Evolutionary conservation across 2,888 invertebrate genomes (phyloP).

Genomic region (Suillia variegata): DNA sequence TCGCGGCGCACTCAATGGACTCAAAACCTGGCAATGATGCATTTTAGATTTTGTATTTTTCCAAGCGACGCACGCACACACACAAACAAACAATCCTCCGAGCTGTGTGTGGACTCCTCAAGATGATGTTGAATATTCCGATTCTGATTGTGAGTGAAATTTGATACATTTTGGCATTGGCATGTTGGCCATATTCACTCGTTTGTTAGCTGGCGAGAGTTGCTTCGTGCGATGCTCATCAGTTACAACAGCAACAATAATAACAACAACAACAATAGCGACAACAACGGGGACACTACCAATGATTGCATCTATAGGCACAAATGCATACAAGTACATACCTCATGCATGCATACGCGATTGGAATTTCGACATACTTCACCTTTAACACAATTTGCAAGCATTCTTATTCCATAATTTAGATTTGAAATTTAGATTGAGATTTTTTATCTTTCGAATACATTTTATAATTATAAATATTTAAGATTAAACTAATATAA

Average conservation of each 20-base stretch:
- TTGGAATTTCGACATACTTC: too few relatives aligned
- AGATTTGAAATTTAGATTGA: too few relatives aligned
- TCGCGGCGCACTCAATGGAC: neutral
- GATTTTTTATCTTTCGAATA: too few relatives aligned
- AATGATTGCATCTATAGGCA: slow-evolving; percentile 2
- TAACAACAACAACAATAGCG: slow-evolving; percentile 10
- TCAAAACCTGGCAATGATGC: slow-evolving; percentile 43
- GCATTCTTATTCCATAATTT: too few relatives aligned
- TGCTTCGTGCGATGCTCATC: neutral
- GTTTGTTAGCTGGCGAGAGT: slow-evolving; percentile 12
- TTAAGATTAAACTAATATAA: too few relatives aligned
- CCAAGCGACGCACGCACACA: slow-evolving; percentile 21
- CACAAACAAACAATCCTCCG: too few relatives aligned
- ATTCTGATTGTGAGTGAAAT: slow-evolving; percentile 58
- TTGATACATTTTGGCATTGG: slow-evolving; percentile 56
- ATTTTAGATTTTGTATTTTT: slow-evolving; percentile 54
- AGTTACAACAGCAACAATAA: slow-evolving; percentile 20
- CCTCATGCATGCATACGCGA: too few relatives aligned
- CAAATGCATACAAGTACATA: neutral
- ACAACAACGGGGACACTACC: slow-evolving; percentile 12
- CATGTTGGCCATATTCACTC: slow-evolving; percentile 27
- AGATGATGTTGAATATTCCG: slow-evolving; percentile 35
- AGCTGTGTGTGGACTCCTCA: slow-evolving; percentile 15
- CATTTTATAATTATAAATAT: too few relatives aligned
- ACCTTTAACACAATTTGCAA: too few relatives aligned